These are phyloP conservation scores for Beris chalybata DNA, from an alignment of 2,888 invertebrate species.

Conservation along the genomic window DNA sequence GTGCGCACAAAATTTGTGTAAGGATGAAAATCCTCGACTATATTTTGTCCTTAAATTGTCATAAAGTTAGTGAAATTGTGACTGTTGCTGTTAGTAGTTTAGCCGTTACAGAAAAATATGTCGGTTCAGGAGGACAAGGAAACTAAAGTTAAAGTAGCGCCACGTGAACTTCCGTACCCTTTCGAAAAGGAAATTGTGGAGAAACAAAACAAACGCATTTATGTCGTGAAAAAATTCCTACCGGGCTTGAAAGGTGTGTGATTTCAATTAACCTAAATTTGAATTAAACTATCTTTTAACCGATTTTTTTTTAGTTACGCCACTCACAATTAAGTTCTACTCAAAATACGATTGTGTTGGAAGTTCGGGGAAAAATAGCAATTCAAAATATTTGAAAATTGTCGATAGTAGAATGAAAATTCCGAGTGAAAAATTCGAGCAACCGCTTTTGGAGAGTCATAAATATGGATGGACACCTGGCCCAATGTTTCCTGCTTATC, in stretches of 20 bases:
- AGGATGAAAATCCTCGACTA: background rate
- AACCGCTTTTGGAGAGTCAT: conserved; percentile 49
- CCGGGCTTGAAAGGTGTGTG: conserved; percentile 45
- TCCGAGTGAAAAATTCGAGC: conserved; percentile 40
- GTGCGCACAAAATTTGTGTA: background rate
- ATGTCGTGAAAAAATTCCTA: conserved; percentile 46
- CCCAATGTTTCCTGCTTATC: conserved; percentile 40
- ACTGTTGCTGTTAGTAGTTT: no score
- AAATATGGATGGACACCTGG: conserved; percentile 52
- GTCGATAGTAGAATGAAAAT: conserved; percentile 36
- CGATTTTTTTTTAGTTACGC: conserved; percentile 43
- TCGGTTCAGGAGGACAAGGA: background rate
- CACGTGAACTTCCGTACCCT: conserved; percentile 45
- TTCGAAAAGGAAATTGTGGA: conserved; percentile 52
- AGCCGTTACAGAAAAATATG: background rate
- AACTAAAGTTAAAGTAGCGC: background rate
- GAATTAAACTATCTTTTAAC: background rate
- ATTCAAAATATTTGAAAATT: conserved; percentile 33
- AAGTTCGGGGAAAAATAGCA: conserved; percentile 14
- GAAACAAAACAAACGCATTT: conserved; percentile 48
- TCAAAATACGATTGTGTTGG: conserved; percentile 42
- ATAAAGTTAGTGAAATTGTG: no score
- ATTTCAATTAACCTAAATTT: background rate
- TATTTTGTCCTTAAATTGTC: no score
- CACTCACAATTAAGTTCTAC: conserved; percentile 49